Evolutionary conservation across 2,797 vertebrate genomes (phyloP).

Genomic region (Lepilemur ruficaudatus): DNA sequence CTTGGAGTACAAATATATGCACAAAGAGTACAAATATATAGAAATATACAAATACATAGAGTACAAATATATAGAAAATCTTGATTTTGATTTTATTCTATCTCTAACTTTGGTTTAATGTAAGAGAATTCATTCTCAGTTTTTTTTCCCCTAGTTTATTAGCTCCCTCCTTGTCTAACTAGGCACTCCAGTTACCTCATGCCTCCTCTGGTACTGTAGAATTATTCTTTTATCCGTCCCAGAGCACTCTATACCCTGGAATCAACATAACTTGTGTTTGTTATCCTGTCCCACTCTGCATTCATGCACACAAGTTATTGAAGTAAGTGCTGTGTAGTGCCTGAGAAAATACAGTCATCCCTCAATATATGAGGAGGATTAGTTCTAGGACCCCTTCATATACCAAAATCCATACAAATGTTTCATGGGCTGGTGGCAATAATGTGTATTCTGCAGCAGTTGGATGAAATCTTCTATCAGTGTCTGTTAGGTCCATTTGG

Average conservation of each 20-base stretch:
- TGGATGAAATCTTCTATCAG: background rate
- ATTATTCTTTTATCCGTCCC: background rate
- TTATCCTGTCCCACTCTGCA: background rate
- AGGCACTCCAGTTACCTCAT: background rate
- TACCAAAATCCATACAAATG: too few relatives aligned
- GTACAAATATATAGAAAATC: too few relatives aligned
- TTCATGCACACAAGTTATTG: background rate
- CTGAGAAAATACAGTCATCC: background rate
- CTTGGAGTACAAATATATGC: too few relatives aligned
- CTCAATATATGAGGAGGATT: too few relatives aligned
- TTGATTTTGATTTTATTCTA: too few relatives aligned
- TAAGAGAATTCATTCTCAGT: too few relatives aligned
- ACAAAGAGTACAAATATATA: too few relatives aligned
- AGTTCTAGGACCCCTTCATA: too few relatives aligned
- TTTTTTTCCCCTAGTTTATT: background rate
- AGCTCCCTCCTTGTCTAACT: background rate
- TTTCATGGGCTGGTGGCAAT: too few relatives aligned
- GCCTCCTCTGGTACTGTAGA: background rate
- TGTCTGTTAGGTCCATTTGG: background rate
- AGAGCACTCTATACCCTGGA: background rate
- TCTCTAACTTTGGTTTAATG: too few relatives aligned
- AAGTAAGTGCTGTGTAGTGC: background rate
- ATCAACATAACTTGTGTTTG: background rate
- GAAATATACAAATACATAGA: too few relatives aligned
- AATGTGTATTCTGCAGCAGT: background rate